Conservation (phyloP, 2,797 vertebrate genomes). For the Hozukius guyotensis region DNA sequence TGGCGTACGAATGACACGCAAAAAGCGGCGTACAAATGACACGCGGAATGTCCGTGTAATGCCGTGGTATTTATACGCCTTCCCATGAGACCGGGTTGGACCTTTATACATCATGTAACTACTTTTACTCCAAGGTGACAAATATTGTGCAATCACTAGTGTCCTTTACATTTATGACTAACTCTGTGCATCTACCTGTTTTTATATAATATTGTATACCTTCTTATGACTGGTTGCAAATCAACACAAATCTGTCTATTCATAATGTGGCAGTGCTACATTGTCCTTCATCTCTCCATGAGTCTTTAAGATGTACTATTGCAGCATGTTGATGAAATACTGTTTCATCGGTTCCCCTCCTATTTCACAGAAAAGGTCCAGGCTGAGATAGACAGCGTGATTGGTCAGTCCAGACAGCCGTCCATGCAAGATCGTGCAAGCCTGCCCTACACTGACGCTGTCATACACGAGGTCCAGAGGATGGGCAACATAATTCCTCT, state of each 20-base stretch:
- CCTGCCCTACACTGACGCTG: conserved; percentile 63
- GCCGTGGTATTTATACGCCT: too few relatives aligned
- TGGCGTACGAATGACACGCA: too few relatives aligned
- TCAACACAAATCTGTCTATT: background rate
- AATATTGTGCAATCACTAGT: background rate
- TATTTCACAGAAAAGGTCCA: conserved; percentile 58
- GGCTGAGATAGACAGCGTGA: conserved; percentile 57
- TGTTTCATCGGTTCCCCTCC: background rate
- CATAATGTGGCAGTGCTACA: background rate
- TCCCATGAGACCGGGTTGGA: too few relatives aligned
- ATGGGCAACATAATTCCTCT: conserved; percentile 56
- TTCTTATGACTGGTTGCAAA: too few relatives aligned
- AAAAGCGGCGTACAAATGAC: too few relatives aligned
- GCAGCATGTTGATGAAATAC: background rate
- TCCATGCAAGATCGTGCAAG: conserved; percentile 52
- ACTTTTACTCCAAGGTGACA: background rate
- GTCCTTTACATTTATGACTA: background rate
- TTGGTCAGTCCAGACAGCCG: conserved; percentile 49
- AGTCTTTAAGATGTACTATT: too few relatives aligned
- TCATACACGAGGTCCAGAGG: conserved; percentile 66
- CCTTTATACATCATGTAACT: too few relatives aligned
- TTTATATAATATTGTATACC: background rate
- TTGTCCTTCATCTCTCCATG: background rate
- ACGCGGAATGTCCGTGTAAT: too few relatives aligned
- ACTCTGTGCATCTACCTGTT: background rate